phyloP scores from a whole-genome alignment of 1,140 invertebrate genomes.

The Mya arenaria region DNA sequence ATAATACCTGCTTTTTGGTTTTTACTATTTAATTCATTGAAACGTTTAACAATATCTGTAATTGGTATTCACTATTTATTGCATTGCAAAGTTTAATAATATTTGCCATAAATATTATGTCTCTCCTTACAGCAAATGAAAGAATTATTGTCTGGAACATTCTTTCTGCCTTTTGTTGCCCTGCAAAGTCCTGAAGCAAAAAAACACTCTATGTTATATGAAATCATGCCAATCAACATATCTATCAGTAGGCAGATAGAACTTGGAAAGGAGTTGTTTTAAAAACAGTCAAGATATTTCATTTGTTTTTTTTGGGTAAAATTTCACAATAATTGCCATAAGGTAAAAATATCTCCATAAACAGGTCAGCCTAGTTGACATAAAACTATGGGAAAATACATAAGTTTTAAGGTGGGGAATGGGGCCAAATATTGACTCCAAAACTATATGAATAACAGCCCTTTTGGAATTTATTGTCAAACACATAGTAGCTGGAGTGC shows the following conservation, averaged over 20 bases:
- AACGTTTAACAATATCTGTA: neutral
- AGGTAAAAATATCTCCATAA: neutral
- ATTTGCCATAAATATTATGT: neutral
- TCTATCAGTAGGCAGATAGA: neutral
- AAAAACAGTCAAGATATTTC: neutral
- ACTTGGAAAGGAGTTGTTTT: neutral
- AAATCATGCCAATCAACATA: neutral
- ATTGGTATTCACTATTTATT: neutral
- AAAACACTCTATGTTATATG: neutral
- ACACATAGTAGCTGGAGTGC: too few relatives aligned
- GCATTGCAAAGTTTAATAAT: slow-evolving; percentile 14
- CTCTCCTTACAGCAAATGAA: slow-evolving; percentile 88
- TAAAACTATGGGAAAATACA: too few relatives aligned
- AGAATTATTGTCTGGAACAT: slow-evolving; percentile 94
- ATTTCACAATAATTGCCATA: neutral
- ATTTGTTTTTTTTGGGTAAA: neutral
- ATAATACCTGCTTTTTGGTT: neutral
- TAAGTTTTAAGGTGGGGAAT: too few relatives aligned
- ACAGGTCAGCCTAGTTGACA: too few relatives aligned
- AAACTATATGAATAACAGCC: too few relatives aligned
- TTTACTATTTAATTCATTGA: neutral
- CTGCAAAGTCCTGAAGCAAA: slow-evolving; percentile 90
- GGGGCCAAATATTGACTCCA: too few relatives aligned
- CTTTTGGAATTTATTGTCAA: too few relatives aligned
- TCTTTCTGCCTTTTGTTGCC: slow-evolving; percentile 93